Conservation (phyloP, 2,797 vertebrate genomes). For the Pipistrellus pygmaeus region DNA sequence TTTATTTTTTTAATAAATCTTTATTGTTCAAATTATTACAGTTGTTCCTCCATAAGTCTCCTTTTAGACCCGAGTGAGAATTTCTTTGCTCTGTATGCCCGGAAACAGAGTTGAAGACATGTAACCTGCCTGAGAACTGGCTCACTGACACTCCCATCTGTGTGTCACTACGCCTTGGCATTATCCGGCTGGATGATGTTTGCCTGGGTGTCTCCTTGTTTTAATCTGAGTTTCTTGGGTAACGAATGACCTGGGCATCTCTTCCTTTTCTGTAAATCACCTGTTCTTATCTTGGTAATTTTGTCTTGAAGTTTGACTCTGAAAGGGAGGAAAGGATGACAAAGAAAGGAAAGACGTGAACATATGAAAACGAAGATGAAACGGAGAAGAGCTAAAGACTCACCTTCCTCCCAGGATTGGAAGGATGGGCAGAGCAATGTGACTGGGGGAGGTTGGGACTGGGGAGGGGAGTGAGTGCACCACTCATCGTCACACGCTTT, state of each 20-base stretch:
- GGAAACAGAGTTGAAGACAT: not conserved
- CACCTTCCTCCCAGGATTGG: not conserved
- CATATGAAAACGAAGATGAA: not conserved
- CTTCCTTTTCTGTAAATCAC: not conserved
- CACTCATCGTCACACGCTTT: not conserved
- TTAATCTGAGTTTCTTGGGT: not conserved
- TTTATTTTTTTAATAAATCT: not conserved
- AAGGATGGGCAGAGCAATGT: not conserved
- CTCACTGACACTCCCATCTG: not conserved
- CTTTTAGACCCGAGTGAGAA: not conserved
- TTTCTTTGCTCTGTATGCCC: not conserved
- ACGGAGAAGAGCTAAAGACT: not conserved
- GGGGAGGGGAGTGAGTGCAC: too few species aligned
- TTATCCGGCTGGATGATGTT: not conserved
- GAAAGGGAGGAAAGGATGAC: not conserved
- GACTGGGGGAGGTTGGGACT: not conserved
- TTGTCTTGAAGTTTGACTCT: slow-evolving; percentile 28
- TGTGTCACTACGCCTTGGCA: rapidly evolving
- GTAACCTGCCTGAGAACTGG: not conserved
- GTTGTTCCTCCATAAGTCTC: not conserved
- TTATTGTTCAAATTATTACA: too few species aligned
- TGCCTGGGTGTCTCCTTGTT: not conserved
- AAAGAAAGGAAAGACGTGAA: not conserved
- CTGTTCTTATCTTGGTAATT: not conserved
- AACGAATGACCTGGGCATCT: not conserved